Evolutionary conservation across 2,113 vertebrate genomes (phyloP).

Genomic region (Corythornis vintsioides): DNA sequence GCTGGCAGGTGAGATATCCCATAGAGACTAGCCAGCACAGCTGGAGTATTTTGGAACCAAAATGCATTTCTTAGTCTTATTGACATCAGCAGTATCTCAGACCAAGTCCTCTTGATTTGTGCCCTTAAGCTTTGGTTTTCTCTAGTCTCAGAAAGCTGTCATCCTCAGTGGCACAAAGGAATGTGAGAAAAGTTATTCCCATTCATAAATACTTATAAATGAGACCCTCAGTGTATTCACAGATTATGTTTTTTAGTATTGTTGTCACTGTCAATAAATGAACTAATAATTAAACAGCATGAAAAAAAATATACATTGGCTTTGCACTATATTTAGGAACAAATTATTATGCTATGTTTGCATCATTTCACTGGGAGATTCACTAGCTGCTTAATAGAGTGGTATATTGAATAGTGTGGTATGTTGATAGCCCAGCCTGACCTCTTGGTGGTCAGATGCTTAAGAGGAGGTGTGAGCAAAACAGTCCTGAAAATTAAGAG

Average conservation of each 20-base stretch:
- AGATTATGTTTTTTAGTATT: not conserved
- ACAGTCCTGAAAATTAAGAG: not conserved
- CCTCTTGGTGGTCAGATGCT: not conserved
- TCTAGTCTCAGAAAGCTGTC: not conserved
- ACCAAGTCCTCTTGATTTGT: fast-evolving
- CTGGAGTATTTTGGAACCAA: not conserved
- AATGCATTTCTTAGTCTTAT: not conserved
- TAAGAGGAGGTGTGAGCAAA: not conserved
- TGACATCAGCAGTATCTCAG: not conserved
- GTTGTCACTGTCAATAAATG: not conserved
- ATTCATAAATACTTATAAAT: not conserved
- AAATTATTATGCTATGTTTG: not conserved
- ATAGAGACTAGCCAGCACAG: not conserved
- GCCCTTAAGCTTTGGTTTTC: not conserved
- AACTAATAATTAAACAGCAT: not conserved
- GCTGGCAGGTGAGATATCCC: conserved; percentile 12
- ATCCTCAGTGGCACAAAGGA: not conserved
- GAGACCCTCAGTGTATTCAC: not conserved
- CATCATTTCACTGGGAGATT: not conserved
- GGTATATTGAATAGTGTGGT: not conserved
- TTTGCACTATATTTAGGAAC: not conserved
- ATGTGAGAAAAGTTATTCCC: not conserved
- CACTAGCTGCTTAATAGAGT: not conserved
- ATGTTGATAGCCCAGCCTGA: not conserved
- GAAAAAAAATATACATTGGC: not conserved